Evolutionary conservation across 2,888 invertebrate species (phyloP).

Genomic region (Ramazzottius varieornatus): DNA sequence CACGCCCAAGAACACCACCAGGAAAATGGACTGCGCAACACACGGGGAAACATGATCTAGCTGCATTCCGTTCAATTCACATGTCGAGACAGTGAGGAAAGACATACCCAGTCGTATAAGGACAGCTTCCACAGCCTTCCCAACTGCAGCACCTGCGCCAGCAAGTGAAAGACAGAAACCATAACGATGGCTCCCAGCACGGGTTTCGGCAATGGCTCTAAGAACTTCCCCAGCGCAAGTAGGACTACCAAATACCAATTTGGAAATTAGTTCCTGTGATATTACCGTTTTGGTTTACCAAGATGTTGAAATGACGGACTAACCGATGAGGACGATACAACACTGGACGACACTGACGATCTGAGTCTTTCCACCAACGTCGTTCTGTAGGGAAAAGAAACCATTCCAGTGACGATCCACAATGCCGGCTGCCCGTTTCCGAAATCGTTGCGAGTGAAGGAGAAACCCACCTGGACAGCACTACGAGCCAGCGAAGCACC

Average conservation of each 20-base stretch:
- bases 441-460: too few species aligned
- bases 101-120: background rate
- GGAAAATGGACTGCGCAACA: background rate
- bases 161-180: background rate
- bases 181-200: slow-evolving; percentile 1
- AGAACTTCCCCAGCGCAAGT: background rate
- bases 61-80: too few species aligned
- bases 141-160: background rate
- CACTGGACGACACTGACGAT: slow-evolving; percentile 3
- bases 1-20: background rate
- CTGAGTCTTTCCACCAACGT: background rate
- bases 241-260: background rate
- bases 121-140: background rate
- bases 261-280: too few species aligned
- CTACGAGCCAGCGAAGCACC: background rate
- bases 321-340: background rate
- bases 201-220: slow-evolving; percentile 1
- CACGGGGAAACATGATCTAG: too few species aligned
- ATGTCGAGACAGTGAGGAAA: too few species aligned
- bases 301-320: too few species aligned
- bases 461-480: too few species aligned
- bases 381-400: too few species aligned
- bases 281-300: too few species aligned
- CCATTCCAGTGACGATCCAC: too few species aligned
- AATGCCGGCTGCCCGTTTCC: too few species aligned